A percentile compares a stretch with the other conserved stretches of the same genome.
Evolutionary conservation across 1,140 invertebrate genomes (phyloP).

Genomic region (Bombus waltoni): DNA sequence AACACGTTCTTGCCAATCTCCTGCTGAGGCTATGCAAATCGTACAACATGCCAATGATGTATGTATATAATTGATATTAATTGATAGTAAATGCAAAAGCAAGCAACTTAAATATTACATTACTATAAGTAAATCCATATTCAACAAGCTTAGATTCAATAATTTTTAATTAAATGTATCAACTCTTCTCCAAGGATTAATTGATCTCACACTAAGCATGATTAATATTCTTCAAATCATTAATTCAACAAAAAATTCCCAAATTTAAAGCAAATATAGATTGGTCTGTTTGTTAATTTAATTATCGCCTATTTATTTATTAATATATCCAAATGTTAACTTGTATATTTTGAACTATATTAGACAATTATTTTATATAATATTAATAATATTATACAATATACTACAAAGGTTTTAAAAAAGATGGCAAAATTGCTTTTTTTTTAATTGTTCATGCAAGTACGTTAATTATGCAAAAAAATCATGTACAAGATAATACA

Average conservation of each 20-base stretch:
- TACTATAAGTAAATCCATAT: conserved; percentile 1
- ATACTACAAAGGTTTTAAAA: neutral
- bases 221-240: conserved; percentile 1
- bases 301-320: neutral
- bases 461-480: conserved; percentile 27
- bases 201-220: neutral
- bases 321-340: conserved; percentile 22
- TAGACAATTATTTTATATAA: conserved; percentile 19
- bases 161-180: neutral
- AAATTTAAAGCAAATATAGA: conserved; percentile 19
- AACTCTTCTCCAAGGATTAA: neutral
- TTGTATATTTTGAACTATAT: conserved; percentile 13
- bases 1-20: conserved; percentile 77
- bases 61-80: conserved; percentile 53
- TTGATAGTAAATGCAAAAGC: conserved; percentile 49
- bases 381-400: neutral
- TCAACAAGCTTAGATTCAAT: neutral
- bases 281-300: conserved; percentile 6
- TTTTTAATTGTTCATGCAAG: conserved; percentile 44
- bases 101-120: conserved; percentile 43
- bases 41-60: conserved; percentile 70
- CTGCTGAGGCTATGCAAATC: conserved; percentile 78
- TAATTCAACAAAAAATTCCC: conserved; percentile 10
- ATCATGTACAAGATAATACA: conserved; percentile 3
- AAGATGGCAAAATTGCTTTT: conserved; percentile 1